These are phyloP conservation scores for Vulpes ferrilata DNA, from an alignment of 2,113 vertebrate genomes.

Conservation along the genomic window DNA sequence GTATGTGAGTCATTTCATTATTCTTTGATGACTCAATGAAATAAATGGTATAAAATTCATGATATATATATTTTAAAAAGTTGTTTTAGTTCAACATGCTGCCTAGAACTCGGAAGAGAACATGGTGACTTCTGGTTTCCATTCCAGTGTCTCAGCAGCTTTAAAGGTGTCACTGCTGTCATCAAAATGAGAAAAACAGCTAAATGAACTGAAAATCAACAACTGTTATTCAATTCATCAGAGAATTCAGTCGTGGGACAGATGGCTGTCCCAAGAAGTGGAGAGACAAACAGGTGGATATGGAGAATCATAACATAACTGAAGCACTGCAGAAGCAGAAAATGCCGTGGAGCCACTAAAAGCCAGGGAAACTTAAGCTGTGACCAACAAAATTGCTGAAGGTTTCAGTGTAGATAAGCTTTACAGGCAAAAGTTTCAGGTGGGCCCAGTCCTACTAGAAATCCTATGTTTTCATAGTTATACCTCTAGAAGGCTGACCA, in stretches of 20 bases:
- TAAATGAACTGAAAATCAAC: not conserved
- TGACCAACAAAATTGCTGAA: not conserved
- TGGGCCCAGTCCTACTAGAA: rapidly evolving
- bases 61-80: not conserved
- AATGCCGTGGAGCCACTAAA: not conserved
- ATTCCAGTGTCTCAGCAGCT: not conserved
- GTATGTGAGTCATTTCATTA: not conserved
- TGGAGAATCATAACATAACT: not conserved
- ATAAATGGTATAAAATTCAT: not conserved
- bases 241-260: not conserved
- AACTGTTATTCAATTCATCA: not conserved
- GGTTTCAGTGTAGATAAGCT: not conserved
- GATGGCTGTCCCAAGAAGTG: not conserved
- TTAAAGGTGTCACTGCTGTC: not conserved
- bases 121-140: not conserved
- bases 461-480: not conserved
- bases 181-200: not conserved
- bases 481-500: not conserved
- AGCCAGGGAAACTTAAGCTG: not conserved
- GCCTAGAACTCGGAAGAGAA: not conserved
- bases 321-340: not conserved
- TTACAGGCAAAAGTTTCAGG: not conserved
- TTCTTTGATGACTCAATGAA: not conserved
- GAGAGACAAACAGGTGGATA: not conserved
- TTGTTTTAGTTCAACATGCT: not conserved